phyloP scores from a whole-genome alignment of 2,888 invertebrate species.

The Cybosia mesomella region DNA sequence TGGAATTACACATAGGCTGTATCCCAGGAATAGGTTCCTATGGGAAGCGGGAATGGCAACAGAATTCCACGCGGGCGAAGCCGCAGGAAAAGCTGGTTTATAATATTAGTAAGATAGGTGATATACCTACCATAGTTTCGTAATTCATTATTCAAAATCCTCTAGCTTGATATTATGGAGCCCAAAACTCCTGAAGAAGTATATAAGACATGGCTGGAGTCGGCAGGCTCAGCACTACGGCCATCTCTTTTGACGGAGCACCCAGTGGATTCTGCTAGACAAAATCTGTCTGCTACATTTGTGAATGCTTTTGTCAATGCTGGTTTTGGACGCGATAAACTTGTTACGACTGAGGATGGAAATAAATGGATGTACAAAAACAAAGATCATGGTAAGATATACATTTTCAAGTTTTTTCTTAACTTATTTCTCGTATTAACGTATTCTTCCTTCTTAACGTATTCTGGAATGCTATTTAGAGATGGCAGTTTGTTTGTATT shows the following conservation, averaged over 20 bases:
- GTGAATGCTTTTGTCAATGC: conserved; percentile 99
- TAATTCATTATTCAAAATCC: background rate
- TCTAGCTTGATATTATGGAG: conserved; percentile 98
- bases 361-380: conserved; percentile 98
- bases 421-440: background rate
- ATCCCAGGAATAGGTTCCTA: too few relatives aligned
- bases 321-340: conserved; percentile 98
- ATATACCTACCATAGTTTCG: too few relatives aligned
- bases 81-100: too few relatives aligned
- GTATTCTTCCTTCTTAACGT: too few relatives aligned
- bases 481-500: too few relatives aligned
- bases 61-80: too few relatives aligned
- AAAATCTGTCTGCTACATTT: conserved; percentile 98
- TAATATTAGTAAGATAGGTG: too few relatives aligned
- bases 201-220: conserved; percentile 99
- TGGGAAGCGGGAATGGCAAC: too few relatives aligned
- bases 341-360: conserved; percentile 94
- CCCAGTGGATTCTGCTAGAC: conserved; percentile 96
- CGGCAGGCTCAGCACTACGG: conserved; percentile 88
- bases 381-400: conserved; percentile 93
- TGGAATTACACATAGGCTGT: too few relatives aligned
- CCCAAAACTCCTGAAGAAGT: conserved; percentile 99
- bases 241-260: conserved; percentile 91
- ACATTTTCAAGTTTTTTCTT: background rate
- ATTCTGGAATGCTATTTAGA: too few relatives aligned